A percentile compares a stretch with the other conserved stretches of the same genome.
These are phyloP conservation scores for Trichoplusia ni DNA, from an alignment of 1,140 invertebrate genomes.

Conservation along the genomic window DNA sequence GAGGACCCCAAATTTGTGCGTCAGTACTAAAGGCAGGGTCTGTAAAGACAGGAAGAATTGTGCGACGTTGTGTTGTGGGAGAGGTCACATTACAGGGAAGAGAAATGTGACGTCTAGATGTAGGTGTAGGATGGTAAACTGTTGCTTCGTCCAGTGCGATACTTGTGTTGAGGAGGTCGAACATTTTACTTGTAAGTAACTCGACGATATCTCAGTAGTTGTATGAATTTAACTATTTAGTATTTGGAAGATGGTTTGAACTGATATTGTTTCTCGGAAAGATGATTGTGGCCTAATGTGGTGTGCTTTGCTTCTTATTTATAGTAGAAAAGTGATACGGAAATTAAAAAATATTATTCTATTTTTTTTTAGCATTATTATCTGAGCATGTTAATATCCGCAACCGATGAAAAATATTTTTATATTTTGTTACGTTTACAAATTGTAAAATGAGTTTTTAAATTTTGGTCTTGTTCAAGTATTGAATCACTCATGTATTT, in stretches of 20 bases:
- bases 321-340: too few species aligned
- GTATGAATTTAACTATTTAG: neutral
- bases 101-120: slow-evolving; percentile 89
- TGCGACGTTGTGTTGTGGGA: slow-evolving; percentile 91
- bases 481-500: slow-evolving; percentile 5
- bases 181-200: slow-evolving; percentile 85
- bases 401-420: too few species aligned
- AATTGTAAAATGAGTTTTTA: slow-evolving; percentile 6
- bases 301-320: too few species aligned
- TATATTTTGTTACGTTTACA: too few species aligned
- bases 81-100: slow-evolving; percentile 87
- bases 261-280: too few species aligned
- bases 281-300: too few species aligned
- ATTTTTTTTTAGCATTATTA: too few species aligned
- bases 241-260: too few species aligned
- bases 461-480: slow-evolving; percentile 1
- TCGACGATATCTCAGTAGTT: neutral
- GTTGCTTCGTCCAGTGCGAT: slow-evolving; percentile 95
- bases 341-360: too few species aligned
- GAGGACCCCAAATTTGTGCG: slow-evolving; percentile 93
- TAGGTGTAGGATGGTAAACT: slow-evolving; percentile 95
- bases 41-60: slow-evolving; percentile 92
- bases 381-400: too few species aligned
- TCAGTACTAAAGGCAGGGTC: slow-evolving; percentile 89
- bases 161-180: slow-evolving; percentile 87